Percentiles rank a stretch among this genome's conserved stretches.
Conservation (phyloP, 2,888 invertebrate species). For the Norana najaformis region DNA sequence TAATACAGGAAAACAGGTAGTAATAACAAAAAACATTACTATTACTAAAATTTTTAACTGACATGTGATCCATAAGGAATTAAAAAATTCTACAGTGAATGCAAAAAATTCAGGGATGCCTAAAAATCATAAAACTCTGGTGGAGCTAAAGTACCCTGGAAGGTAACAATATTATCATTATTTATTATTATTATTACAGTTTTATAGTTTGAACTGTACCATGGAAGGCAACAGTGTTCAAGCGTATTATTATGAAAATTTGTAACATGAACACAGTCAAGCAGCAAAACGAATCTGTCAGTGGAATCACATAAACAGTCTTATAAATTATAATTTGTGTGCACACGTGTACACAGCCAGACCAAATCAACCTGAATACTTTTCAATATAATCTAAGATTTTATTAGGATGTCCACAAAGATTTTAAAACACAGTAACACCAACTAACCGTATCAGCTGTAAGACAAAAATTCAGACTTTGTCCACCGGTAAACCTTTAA, state of each 20-base stretch:
- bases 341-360: background rate
- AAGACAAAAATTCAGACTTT: background rate
- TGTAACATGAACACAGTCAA: background rate
- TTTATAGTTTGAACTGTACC: too few species aligned
- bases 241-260: background rate
- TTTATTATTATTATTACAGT: background rate
- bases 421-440: background rate
- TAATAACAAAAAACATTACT: background rate
- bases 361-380: background rate
- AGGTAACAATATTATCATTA: too few species aligned
- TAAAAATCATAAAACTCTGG: too few species aligned
- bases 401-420: background rate
- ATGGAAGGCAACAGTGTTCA: too few species aligned
- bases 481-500: too few species aligned
- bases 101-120: too few species aligned
- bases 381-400: background rate
- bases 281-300: background rate
- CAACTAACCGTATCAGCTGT: background rate
- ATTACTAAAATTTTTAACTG: too few species aligned
- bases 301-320: background rate
- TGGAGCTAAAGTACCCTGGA: too few species aligned
- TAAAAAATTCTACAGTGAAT: too few species aligned
- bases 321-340: background rate
- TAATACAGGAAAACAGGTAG: background rate
- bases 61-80: too few species aligned